Percentiles rank a stretch among this genome's conserved stretches.
Conservation (phyloP, 2,113 vertebrate species). For the Melozone crissalis region DNA sequence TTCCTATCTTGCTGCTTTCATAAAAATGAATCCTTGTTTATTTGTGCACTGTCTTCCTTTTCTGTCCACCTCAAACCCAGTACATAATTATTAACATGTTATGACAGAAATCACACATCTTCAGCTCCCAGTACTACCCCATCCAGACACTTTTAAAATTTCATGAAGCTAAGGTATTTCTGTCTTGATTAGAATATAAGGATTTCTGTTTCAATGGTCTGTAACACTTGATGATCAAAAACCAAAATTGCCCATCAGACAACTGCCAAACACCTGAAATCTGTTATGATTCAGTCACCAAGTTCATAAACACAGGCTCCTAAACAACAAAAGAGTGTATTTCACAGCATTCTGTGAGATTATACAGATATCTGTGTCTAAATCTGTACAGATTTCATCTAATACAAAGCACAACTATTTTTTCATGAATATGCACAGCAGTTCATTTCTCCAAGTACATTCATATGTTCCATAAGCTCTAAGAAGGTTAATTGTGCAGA, state of each 20-base stretch:
- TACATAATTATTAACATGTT: neutral
- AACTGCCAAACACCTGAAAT: neutral
- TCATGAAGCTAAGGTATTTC: neutral
- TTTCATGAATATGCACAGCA: neutral
- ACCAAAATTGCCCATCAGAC: neutral
- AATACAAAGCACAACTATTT: neutral
- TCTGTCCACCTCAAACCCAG: neutral
- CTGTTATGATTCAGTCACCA: neutral
- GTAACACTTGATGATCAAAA: neutral
- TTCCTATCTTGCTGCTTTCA: neutral
- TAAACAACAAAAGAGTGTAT: neutral
- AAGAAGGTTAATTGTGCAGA: neutral
- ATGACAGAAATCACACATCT: neutral
- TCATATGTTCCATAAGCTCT: neutral
- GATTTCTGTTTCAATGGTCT: neutral
- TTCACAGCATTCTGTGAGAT: neutral
- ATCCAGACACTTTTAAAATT: neutral
- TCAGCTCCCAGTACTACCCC: neutral
- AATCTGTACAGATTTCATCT: neutral
- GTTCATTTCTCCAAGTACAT: neutral
- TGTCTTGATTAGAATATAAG: neutral
- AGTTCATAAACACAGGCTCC: neutral
- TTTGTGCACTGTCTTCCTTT: neutral
- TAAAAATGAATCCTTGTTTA: neutral
- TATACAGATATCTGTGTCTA: neutral